Conservation (phyloP, 2,113 vertebrate genomes). For the Choloepus hoffmanni region DNA sequence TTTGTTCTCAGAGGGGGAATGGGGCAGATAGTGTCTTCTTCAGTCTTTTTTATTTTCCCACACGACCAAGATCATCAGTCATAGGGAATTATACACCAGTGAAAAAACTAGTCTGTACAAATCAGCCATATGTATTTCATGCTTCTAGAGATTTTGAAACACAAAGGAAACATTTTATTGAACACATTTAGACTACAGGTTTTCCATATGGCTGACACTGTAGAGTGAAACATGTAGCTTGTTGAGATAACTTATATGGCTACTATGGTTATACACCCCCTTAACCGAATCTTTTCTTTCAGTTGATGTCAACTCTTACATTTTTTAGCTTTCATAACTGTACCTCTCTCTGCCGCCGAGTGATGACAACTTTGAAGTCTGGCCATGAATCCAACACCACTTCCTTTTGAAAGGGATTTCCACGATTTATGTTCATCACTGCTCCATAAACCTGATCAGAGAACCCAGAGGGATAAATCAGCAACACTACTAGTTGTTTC, state of each 20-base stretch:
- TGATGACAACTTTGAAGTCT: conserved; percentile 86
- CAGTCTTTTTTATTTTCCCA: not conserved
- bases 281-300: not conserved
- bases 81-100: not conserved
- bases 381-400: conserved; percentile 88
- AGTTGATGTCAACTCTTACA: not conserved
- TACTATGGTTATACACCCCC: not conserved
- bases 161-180: not conserved
- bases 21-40: not conserved
- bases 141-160: not conserved
- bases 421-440: conserved; percentile 85
- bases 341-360: conserved; percentile 84
- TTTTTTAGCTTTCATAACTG: not conserved
- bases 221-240: not conserved
- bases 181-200: not conserved
- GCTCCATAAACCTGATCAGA: conserved; percentile 83
- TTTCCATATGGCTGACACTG: not conserved
- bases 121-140: not conserved
- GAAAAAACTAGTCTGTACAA: not conserved
- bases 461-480: conserved; percentile 1
- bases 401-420: conserved; percentile 86
- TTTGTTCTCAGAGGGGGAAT: not conserved
- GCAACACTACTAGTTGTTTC: not conserved
- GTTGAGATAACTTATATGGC: not conserved
- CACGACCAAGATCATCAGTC: not conserved